Conservation (phyloP, 2,113 vertebrate species). For the Gymnobelideus leadbeateri region DNA sequence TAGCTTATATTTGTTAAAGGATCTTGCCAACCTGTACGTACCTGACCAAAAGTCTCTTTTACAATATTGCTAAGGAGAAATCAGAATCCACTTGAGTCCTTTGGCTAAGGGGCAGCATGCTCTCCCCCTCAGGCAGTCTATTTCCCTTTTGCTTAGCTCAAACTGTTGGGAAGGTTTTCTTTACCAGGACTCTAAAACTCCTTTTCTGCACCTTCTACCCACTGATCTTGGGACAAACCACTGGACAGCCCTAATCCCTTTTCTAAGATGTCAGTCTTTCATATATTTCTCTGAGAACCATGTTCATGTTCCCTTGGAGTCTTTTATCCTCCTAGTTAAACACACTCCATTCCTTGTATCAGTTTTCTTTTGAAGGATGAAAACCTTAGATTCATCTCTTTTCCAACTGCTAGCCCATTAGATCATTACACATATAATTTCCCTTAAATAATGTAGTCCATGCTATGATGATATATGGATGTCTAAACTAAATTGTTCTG, state of each 20-base stretch:
- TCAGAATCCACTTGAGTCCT: neutral
- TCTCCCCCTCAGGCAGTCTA: neutral
- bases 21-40: neutral
- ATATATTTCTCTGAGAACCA: neutral
- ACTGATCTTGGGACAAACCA: neutral
- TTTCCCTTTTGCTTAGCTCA: neutral
- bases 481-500: neutral
- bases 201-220: neutral
- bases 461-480: neutral
- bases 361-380: conserved; percentile 63
- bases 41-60: neutral
- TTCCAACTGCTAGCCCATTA: conserved; percentile 49
- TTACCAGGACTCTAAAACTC: neutral
- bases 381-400: conserved; percentile 56
- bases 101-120: neutral
- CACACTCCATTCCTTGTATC: neutral
- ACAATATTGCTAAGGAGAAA: neutral
- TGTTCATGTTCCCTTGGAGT: neutral
- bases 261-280: neutral
- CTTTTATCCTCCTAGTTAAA: neutral
- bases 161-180: neutral
- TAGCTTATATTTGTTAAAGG: neutral
- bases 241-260: neutral
- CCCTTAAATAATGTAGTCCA: conserved; percentile 14
- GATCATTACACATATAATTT: conserved; percentile 19